phyloP scores from a whole-genome alignment of 2,797 vertebrate species.

The Pangasius sanitwongsei region DNA sequence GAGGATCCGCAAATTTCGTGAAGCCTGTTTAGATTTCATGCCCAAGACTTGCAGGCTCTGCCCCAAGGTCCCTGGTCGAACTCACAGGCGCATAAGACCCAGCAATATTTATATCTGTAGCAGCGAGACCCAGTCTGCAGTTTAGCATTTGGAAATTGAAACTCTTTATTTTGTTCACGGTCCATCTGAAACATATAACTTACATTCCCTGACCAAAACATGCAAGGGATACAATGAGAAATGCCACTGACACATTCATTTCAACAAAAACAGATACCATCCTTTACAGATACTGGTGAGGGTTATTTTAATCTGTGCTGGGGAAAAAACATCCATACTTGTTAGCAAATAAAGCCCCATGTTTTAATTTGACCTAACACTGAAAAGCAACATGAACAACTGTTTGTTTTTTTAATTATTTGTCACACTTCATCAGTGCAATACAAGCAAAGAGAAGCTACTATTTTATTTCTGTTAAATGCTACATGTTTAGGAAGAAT shows the following conservation, averaged over 20 bases:
- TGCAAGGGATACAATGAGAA: neutral
- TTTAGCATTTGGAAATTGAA: constrained; percentile 60
- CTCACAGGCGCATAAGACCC: constrained; percentile 80
- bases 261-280: neutral
- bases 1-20: constrained; percentile 89
- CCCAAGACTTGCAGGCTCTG: constrained; percentile 86
- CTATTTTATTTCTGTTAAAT: neutral
- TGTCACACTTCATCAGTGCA: neutral
- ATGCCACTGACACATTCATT: neutral
- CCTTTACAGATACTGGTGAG: neutral
- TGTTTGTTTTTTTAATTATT: neutral
- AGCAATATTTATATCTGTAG: constrained; percentile 84
- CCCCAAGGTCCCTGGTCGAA: constrained; percentile 78
- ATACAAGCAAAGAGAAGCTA: neutral
- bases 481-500: too few species aligned
- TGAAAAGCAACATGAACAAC: neutral
- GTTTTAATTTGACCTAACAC: neutral
- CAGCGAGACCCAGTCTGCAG: constrained; percentile 79
- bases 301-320: neutral
- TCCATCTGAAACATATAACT: neutral
- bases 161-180: neutral
- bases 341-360: neutral
- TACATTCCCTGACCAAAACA: neutral
- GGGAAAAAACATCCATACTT: neutral
- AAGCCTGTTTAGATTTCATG: constrained; percentile 86